Base-by-base conservation (phyloP, 2,888 invertebrate species). In the Meiosimyza platycephala region DNA sequence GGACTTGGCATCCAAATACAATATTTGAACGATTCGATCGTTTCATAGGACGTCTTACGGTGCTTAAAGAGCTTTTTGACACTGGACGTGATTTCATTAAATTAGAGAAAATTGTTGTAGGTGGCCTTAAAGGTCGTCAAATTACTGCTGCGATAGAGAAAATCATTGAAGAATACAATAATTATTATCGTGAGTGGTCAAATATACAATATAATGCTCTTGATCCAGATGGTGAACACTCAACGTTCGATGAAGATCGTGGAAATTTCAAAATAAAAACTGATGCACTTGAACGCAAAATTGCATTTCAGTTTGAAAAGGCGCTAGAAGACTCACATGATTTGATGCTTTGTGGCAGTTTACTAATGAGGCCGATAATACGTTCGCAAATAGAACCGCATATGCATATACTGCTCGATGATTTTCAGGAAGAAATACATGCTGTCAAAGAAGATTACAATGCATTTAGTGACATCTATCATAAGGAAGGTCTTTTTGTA, bases 31-130 rank as follows among this genome's bases (percentile, higher is more conserved):
- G 94, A 7, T 89, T 92, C 72, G 89, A 91, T 72, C 83, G 89
- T 1, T 95, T 92, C 82, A 87, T 91, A 71, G 88, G 90, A 16
- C 89, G 94, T 12, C 86, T 95, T 1, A 86, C 88, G 67, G 89
- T 92, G 81, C 89, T 95, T 6, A 89, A 93, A 87, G 88, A 89
- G 3, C 90, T 97, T 76, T 91, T 97, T 77, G 90, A 92, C 57
- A 92, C 93, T 0, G 93, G 93, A 0, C 88, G 92, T 3, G 97
- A 97, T 84, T 95, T 95, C 85, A 87, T 92, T 60, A 96, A 96
- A 84, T 86, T 97, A 75, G 97, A 98, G 85, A 95, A 95, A 84
- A 91, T 95, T 1, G 94, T 94, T 82, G 90, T 95, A 72, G 92
- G 93, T 57, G 95, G 93, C 0, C 82, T 92, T 9, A 89, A 90